These are phyloP conservation scores for Channa maculata DNA, from an alignment of 2,113 vertebrate species.

Conservation along the genomic window DNA sequence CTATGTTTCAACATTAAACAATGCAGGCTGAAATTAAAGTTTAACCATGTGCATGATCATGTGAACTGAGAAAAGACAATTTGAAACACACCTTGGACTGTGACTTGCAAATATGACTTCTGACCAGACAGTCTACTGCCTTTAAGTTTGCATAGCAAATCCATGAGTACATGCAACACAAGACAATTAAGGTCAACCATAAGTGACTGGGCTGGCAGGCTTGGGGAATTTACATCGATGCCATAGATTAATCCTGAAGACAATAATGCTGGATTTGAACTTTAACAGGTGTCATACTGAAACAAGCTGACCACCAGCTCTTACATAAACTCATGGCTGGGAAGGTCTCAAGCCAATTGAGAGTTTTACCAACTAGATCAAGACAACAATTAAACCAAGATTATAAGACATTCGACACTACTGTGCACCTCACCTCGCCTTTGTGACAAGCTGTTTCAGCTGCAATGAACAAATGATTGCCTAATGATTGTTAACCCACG, in stretches of 20 bases:
- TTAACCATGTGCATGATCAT: neutral
- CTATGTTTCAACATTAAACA: neutral
- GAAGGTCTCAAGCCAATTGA: conserved; percentile 9
- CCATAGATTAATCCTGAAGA: conserved; percentile 11
- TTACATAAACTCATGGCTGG: conserved; percentile 28
- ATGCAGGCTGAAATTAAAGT: conserved; percentile 8
- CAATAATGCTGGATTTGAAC: neutral
- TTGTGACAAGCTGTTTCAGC: neutral
- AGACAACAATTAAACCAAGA: no score
- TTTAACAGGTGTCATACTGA: conserved; percentile 25
- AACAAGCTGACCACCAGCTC: conserved; percentile 6
- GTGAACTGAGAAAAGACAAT: neutral
- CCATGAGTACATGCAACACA: neutral
- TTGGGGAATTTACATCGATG: conserved; percentile 1
- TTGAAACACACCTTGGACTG: neutral
- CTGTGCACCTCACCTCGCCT: neutral
- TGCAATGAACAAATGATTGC: neutral
- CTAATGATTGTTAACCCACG: neutral
- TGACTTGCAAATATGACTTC: conserved; percentile 13
- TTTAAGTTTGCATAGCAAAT: conserved; percentile 59
- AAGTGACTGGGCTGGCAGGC: neutral
- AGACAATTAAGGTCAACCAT: neutral
- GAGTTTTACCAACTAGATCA: conserved; percentile 2
- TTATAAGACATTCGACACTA: neutral
- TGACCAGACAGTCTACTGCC: neutral